Base-by-base conservation (phyloP, 2,113 vertebrate species). In the Motacilla tschutschensis region DNA sequence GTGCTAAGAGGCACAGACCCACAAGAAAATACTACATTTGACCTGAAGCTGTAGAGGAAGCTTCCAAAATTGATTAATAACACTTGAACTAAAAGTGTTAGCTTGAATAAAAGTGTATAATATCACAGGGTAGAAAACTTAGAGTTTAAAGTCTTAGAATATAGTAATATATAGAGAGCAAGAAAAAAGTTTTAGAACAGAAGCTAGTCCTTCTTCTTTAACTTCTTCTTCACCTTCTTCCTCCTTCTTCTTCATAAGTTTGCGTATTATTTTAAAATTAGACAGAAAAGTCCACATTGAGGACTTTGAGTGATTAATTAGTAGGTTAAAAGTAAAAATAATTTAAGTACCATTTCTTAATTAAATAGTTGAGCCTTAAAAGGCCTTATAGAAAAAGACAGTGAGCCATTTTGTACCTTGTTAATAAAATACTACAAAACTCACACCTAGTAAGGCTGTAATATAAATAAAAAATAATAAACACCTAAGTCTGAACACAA, bases 241-340 rank as follows among this genome's bases (percentile, higher is more conserved):
- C 22, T 54, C 8, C 53, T 54, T 55, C 6, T n/a, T 33, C n/a
- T 33, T 33, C 31, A 33, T 16, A 55, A 24, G 21, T 35, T 55
- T 3, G 21, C 35, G n/a, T 24, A 15, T n/a, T 35, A 35, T 55
- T 55, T 55, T 35, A 16, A 15, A 55, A 33, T 33, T 24, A 33
- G 53, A 33, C 53, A 55, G n/a, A 55, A 33, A 54, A 55, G 4
- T 2, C n/a, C 0, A 0, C 20, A 33, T 22, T 55, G n/a, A 1
- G 4, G 8, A 55, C 20, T 55, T 33, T 3, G 14, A 55, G n/a
- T 10, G n/a, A 33, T 22, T 54, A 14, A 31, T 22, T 33, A 54
- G 14, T 22, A 33, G 20, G n/a, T 33, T 22, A 33, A 55, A 55
- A 55, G 31, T 33, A 22, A 55, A 55, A 55, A 22, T 15, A 22